Evolutionary conservation across 1,140 invertebrate genomes (phyloP).

Genomic region (Mamestra configurata): DNA sequence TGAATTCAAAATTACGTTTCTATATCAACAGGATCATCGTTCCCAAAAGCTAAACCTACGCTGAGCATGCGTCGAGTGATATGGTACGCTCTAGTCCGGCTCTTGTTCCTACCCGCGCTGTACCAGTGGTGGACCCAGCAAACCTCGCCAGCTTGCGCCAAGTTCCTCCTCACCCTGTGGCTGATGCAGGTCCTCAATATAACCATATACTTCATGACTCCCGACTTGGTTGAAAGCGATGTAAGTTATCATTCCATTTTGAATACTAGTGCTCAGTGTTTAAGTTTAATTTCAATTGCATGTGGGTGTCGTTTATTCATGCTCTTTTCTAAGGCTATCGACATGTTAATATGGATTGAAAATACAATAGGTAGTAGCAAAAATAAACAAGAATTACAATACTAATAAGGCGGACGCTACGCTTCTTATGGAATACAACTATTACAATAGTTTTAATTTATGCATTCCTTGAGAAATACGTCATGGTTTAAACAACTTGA

Average conservation of each 20-base stretch:
- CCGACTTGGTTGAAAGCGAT: constrained; percentile 72
- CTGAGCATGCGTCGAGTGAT: constrained; percentile 95
- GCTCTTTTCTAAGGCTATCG: background rate
- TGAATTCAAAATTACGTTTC: background rate
- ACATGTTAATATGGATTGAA: constrained; percentile 1
- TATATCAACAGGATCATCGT: constrained; percentile 93
- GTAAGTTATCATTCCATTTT: constrained; percentile 64
- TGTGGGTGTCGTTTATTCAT: background rate
- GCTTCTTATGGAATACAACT: constrained; percentile 8
- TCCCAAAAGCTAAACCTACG: constrained; percentile 97
- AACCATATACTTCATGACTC: constrained; percentile 78
- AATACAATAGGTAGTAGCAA: background rate
- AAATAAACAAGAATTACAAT: constrained; percentile 16
- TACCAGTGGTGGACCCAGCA: constrained; percentile 96
- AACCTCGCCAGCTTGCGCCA: constrained; percentile 92
- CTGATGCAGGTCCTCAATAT: constrained; percentile 92
- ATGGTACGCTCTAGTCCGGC: constrained; percentile 92
- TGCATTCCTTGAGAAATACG: constrained; percentile 14
- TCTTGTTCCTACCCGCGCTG: constrained; percentile 94
- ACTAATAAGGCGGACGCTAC: background rate
- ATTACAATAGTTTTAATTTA: constrained; percentile 6
- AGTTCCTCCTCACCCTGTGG: constrained; percentile 93
- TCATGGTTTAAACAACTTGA: background rate
- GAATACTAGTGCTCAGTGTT: background rate
- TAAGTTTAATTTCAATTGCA: constrained; percentile 9